A percentile compares a stretch with the other conserved stretches of the same genome.
These are phyloP conservation scores for Nymphalis urticae DNA, from an alignment of 2,888 invertebrate species.

Conservation along the genomic window DNA sequence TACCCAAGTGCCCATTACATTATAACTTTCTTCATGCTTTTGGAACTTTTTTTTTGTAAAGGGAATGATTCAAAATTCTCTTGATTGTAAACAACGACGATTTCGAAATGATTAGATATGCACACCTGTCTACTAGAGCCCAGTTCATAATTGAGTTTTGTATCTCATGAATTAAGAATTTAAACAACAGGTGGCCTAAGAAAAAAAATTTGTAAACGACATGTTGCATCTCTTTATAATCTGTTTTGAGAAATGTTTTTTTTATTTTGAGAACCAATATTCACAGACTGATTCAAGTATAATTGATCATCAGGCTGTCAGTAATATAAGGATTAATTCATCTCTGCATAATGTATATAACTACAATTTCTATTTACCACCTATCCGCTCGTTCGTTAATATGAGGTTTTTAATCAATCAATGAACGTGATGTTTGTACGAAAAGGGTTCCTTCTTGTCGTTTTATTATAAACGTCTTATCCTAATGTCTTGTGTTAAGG, in stretches of 20 bases:
- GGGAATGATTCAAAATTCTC: neutral
- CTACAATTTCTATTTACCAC: neutral
- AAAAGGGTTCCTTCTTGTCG: neutral
- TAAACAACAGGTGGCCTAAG: conserved; percentile 15
- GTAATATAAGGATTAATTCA: neutral
- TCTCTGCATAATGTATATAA: neutral
- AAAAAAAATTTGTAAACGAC: conserved; percentile 18
- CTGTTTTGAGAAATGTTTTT: conserved; percentile 14
- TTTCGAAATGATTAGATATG: conserved; percentile 31
- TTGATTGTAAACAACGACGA: conserved; percentile 1
- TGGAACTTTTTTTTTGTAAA: neutral
- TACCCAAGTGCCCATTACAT: neutral
- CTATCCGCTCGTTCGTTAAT: neutral
- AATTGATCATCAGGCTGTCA: neutral
- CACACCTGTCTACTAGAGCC: conserved; percentile 35
- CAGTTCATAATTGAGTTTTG: conserved; percentile 23
- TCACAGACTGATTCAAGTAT: neutral
- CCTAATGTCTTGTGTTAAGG: conserved; percentile 1
- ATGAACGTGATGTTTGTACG: neutral
- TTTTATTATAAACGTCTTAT: neutral
- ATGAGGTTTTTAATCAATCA: conserved; percentile 1
- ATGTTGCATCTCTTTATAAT: conserved; percentile 19
- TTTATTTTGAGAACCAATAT: neutral
- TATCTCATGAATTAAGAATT: conserved; percentile 28
- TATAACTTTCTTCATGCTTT: neutral